These are phyloP conservation scores for Myxocyprinus asiaticus DNA, from an alignment of 2,113 vertebrate species.

Conservation along the genomic window DNA sequence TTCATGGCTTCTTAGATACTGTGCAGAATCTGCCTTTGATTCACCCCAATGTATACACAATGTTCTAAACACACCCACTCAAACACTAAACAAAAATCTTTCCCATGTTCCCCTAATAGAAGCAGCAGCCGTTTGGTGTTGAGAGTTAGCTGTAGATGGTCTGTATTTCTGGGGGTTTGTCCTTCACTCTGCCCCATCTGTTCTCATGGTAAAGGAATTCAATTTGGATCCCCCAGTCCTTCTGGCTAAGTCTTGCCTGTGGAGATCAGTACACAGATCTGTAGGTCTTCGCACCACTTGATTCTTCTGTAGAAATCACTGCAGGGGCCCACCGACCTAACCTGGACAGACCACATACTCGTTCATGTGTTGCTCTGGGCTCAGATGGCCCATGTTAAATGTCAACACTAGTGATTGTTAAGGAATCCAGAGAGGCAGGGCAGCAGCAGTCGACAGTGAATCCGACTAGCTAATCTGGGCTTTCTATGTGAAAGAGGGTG, in stretches of 20 bases:
- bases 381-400: conserved; percentile 42
- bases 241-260: conserved; percentile 26
- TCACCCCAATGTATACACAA: background rate
- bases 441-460: background rate
- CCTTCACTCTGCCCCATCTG: conserved; percentile 32
- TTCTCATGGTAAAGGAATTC: conserved; percentile 30
- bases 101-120: background rate
- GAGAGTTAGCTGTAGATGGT: conserved; percentile 12
- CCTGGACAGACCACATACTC: conserved; percentile 15
- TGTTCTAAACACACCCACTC: background rate
- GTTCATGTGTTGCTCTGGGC: conserved; percentile 14
- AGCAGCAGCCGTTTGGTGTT: background rate
- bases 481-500: conserved; percentile 51
- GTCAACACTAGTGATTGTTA: conserved; percentile 38
- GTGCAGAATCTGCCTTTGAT: background rate
- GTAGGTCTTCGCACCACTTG: conserved; percentile 17
- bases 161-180: conserved; percentile 31
- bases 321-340: conserved; percentile 18
- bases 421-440: conserved; percentile 18
- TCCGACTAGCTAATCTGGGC: conserved; percentile 36
- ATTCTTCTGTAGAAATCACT: conserved; percentile 33
- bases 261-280: conserved; percentile 37
- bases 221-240: conserved; percentile 25
- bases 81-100: background rate
- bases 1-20: background rate